Conservation (phyloP, 2,888 invertebrate genomes). For the Dromius quadrimaculatus region DNA sequence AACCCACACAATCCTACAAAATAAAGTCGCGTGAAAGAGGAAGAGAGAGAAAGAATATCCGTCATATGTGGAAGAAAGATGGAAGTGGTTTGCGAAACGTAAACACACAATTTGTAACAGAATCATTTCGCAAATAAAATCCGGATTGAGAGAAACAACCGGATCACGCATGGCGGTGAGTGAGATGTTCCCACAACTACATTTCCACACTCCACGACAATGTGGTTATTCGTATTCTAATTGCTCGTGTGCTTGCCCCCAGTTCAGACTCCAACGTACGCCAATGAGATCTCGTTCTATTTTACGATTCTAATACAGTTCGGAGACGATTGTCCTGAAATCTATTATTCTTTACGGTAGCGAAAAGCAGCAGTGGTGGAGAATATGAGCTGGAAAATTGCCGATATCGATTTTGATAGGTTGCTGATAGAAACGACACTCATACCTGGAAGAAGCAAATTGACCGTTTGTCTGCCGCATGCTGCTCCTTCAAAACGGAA, state of each 20-base stretch:
- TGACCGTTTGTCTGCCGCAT: not conserved
- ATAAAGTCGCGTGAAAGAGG: conserved; percentile 5
- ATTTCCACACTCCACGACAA: conserved; percentile 9
- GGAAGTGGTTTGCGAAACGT: not conserved
- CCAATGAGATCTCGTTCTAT: conserved; percentile 29
- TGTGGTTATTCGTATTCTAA: conserved; percentile 23
- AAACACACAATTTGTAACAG: conserved; percentile 36
- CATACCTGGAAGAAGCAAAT: conserved; percentile 10
- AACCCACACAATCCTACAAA: conserved; percentile 25
- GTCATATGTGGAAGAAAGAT: not conserved
- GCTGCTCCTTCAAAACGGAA: not conserved
- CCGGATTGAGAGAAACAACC: conserved; percentile 1
- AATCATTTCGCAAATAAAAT: conserved; percentile 25
- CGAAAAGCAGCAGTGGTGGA: conserved; percentile 22
- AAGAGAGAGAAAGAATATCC: not conserved
- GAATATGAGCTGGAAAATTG: conserved; percentile 36
- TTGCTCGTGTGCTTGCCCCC: conserved; percentile 19
- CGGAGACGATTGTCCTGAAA: conserved; percentile 27
- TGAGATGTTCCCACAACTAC: not conserved
- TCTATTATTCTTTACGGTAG: conserved; percentile 32
- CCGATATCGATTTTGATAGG: conserved; percentile 31
- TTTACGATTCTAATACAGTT: conserved; percentile 29
- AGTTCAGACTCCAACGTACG: not conserved
- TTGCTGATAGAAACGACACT: conserved; percentile 22
- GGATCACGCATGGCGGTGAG: not conserved